phyloP scores from a whole-genome alignment of 1,140 invertebrate genomes.

The Bombus cullumanus region DNA sequence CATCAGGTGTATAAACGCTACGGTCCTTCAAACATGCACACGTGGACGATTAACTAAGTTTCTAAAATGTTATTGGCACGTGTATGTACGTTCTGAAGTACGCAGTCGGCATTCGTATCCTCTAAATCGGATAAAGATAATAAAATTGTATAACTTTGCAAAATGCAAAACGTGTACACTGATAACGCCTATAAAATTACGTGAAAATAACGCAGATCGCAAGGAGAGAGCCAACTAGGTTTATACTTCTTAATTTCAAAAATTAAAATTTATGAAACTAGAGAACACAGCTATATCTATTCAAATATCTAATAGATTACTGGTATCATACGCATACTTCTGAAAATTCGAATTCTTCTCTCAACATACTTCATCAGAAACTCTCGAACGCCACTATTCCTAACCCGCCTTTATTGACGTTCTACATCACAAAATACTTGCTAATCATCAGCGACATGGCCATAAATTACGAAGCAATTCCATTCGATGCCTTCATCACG shows the following conservation, averaged over 20 bases:
- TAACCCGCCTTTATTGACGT: neutral
- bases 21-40: neutral
- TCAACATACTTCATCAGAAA: neutral
- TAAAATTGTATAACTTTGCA: neutral
- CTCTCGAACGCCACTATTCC: neutral
- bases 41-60: neutral
- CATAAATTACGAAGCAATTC: constrained; percentile 19
- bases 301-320: too few relatives aligned
- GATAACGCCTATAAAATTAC: too few relatives aligned
- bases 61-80: neutral
- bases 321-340: too few relatives aligned
- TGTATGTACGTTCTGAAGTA: neutral
- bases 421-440: too few relatives aligned
- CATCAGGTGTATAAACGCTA: neutral
- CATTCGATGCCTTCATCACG: neutral
- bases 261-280: neutral
- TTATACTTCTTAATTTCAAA: neutral
- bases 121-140: neutral
- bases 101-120: too few relatives aligned
- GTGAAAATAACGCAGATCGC: too few relatives aligned
- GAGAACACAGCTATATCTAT: too few relatives aligned
- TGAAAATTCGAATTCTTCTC: neutral
- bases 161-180: neutral
- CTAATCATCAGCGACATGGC: neutral
- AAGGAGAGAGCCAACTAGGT: too few relatives aligned